Percentiles rank a stretch among this genome's conserved stretches.
phyloP scores from a whole-genome alignment of 2,888 invertebrate genomes.

The Polyploca ridens region DNA sequence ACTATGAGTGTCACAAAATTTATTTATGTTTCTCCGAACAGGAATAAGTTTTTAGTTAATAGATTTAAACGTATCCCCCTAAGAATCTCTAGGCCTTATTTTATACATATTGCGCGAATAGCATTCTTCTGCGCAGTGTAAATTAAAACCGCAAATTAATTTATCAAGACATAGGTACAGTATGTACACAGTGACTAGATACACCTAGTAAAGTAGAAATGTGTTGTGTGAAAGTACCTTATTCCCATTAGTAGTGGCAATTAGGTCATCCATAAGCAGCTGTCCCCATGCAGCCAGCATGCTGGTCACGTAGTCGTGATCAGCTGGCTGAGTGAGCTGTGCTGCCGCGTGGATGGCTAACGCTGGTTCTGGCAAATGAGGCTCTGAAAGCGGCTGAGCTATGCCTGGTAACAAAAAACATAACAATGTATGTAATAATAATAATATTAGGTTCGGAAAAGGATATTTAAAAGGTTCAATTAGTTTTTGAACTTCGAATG shows the following conservation, averaged over 20 bases:
- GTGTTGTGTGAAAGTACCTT: conserved; percentile 49
- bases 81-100: no score
- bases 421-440: no score
- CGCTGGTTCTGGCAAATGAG: conserved; percentile 86
- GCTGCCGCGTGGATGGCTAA: conserved; percentile 83
- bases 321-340: conserved; percentile 81
- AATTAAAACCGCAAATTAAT: no score
- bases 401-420: conserved; percentile 50
- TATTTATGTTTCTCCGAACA: no score
- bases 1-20: no score
- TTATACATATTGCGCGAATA: no score
- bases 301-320: conserved; percentile 91
- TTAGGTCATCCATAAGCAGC: conserved; percentile 89
- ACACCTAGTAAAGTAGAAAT: conserved; percentile 2
- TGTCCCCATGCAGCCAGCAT: conserved; percentile 93
- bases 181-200: neutral
- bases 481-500: neutral
- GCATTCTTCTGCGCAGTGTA: no score
- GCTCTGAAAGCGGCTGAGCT: conserved; percentile 75
- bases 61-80: no score
- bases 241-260: conserved; percentile 86
- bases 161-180: no score
- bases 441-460: no score
- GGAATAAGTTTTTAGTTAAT: no score
- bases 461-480: no score